These are phyloP conservation scores for Heliconius hortense DNA, from an alignment of 2,888 invertebrate genomes.

Conservation along the genomic window DNA sequence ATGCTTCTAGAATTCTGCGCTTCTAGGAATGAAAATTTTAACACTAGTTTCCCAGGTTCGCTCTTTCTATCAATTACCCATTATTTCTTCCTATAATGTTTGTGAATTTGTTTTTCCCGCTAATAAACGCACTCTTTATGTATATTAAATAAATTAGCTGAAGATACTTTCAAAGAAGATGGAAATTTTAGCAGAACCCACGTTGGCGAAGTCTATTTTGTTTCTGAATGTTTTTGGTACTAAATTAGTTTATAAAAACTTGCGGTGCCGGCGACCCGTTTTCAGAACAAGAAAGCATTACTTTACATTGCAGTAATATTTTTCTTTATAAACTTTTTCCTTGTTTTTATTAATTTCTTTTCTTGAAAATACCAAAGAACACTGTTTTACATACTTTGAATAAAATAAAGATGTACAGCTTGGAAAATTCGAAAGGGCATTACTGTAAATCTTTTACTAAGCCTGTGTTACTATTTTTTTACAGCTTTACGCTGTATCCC, in stretches of 20 bases:
- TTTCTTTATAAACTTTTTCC: conserved; percentile 71
- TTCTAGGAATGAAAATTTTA: too few relatives aligned
- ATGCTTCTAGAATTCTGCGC: too few relatives aligned
- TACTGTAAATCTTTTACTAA: neutral
- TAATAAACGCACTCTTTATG: too few relatives aligned
- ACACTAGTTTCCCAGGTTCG: too few relatives aligned
- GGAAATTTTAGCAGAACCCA: conserved; percentile 22
- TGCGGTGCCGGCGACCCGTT: conserved; percentile 42
- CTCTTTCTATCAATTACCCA: too few relatives aligned
- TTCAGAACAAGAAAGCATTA: conserved; percentile 62
- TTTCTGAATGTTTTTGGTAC: conserved; percentile 37
- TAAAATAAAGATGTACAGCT: conserved; percentile 38
- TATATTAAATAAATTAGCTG: conserved; percentile 17
- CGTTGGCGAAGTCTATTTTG: conserved; percentile 27
- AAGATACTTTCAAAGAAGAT: conserved; percentile 22
- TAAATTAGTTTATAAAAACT: conserved; percentile 44
- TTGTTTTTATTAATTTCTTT: conserved; percentile 72
- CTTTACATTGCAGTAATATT: conserved; percentile 72
- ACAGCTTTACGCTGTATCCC: too few relatives aligned
- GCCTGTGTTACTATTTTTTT: neutral
- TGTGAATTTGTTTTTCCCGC: too few relatives aligned
- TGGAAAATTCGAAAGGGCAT: conserved; percentile 15
- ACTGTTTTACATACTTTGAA: conserved; percentile 56
- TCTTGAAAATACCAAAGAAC: conserved; percentile 58
- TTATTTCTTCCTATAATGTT: too few relatives aligned